Evolutionary conservation across 2,113 vertebrate genomes (phyloP), one percentile per base, ranked within the genome.

Genomic region (Oncorhynchus gorbuscha): DNA sequence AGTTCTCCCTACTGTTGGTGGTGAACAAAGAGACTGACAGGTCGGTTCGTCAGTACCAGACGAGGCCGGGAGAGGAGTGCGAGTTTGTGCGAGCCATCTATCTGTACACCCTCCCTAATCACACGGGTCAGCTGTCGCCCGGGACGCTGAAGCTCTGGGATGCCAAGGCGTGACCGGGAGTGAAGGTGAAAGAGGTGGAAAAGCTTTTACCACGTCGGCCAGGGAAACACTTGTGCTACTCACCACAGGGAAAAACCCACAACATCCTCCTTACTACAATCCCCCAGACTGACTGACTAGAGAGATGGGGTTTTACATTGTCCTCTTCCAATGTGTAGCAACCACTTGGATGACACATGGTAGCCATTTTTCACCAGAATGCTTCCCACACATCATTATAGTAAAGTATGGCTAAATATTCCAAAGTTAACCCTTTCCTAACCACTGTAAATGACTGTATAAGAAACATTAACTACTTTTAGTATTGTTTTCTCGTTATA

Each of bases 131-230:
- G 62, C 22, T 75, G 55, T 78, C 85, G 78, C 86, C 83, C 85
- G 85, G 88, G 84, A 82, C 9, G 9, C 39, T 12, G 78, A 75
- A 85, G 84, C 81, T 30, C 78, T 80, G 89, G 84, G 89, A 91
- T 79, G 82, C 76, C 79, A 78, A 70, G 75, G 81, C 83, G 88
- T 88, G 84, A 87, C 82, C 84, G 74, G 84, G 86, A 64, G 76
- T 77, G 79, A 89, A 85, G 89, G 87, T 85, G 85, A 85, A 86
- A 85, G 84, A 72, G 81, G 85, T 77, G 83, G 83, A 51, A 79
- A 90, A 87, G 89, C 89, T 93, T 89, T 92, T 85, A 90, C 87
- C 89, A 91, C 88, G 86, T 85, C 86, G 76, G 85, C 76, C 71
- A 86, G 83, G 83, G 75, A 79, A 84, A 89, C 81, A 85, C 84